A percentile compares a stretch with the other conserved stretches of the same genome.
These are phyloP conservation scores for Pandemis cinnamomeana DNA, from an alignment of 2,888 invertebrate genomes.

Conservation along the genomic window DNA sequence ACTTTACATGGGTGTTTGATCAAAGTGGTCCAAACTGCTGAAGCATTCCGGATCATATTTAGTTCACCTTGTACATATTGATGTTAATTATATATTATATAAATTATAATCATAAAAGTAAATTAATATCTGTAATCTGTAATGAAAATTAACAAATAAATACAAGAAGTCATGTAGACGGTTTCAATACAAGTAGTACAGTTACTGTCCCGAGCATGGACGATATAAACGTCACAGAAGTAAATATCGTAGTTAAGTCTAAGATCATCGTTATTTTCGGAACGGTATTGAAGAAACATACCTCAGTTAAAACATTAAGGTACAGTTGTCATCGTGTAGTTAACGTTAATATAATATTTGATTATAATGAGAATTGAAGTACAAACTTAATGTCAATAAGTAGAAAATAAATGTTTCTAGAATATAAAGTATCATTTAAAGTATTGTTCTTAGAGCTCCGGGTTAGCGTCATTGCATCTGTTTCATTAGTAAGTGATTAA, in stretches of 20 bases:
- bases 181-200: constrained; percentile 56
- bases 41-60: too few species aligned
- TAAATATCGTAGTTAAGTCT: constrained; percentile 62
- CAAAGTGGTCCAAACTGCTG: too few species aligned
- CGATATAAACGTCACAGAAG: constrained; percentile 76
- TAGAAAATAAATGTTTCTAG: constrained; percentile 12
- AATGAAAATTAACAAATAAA: not conserved
- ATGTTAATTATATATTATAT: too few species aligned
- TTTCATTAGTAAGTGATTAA: not conserved
- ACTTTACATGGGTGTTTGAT: too few species aligned
- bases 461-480: not conserved
- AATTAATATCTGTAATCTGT: too few species aligned
- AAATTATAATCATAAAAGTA: too few species aligned
- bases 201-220: constrained; percentile 82
- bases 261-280: constrained; percentile 16
- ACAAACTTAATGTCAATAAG: not conserved
- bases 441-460: not conserved
- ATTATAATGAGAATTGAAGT: not conserved
- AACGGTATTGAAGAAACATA: not conserved
- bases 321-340: not conserved
- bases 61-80: too few species aligned
- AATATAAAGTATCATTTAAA: constrained; percentile 4
- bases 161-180: constrained; percentile 37
- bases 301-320: not conserved
- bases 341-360: not conserved